Evolutionary conservation across 2,113 vertebrate genomes (phyloP), one percentile per base, ranked within the genome.

Genomic region (Merops nubicus): DNA sequence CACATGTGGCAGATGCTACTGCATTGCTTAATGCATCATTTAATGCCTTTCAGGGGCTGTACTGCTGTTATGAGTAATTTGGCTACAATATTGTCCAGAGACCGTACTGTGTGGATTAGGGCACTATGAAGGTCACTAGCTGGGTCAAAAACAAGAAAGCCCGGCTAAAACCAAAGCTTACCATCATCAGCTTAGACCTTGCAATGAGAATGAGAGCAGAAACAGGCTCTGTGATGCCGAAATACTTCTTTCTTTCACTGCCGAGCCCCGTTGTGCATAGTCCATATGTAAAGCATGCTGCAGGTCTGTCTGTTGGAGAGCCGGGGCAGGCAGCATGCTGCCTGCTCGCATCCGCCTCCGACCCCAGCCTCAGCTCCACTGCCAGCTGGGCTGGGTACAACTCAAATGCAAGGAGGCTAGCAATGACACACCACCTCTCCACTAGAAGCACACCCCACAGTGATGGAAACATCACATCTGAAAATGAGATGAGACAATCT

Each of bases 1-100:
- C 69, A 33, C 86, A 84, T 53, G 88, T 87, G 92, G 89, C 93
- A 95, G 91, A 95, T 91, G 91, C 80, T 92, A 31, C 83, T 87
- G 67, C 76, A 92, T 78, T 45, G 53, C 86, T 96, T 97, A 96
- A 95, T 94, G 91, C 92, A 96, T 93, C 88, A 92, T 85, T 96
- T 91, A 93, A 89, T 93, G 91, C 83, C 88, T 96, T 95, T 91
- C 33, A 72, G 91, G 91, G 77, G 88, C 83, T 43, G 59, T 36
- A 84, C 2, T 0, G 1, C 54, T 0, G 1, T 25, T 80, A 94
- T 89, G 53, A 92, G 69, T 92, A 92, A 93, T 92, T 93, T 92
- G 51, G 62, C 69, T 69, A 68, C 53, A 93, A 82, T 89, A 95
- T 53, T 57, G 84, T 70, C 93, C 83, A 89, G 83, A 93, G 68